A percentile compares a stretch with the other conserved stretches of the same genome.
These are phyloP conservation scores for Phymatocera aterrima DNA, from an alignment of 2,888 invertebrate genomes.

Conservation along the genomic window DNA sequence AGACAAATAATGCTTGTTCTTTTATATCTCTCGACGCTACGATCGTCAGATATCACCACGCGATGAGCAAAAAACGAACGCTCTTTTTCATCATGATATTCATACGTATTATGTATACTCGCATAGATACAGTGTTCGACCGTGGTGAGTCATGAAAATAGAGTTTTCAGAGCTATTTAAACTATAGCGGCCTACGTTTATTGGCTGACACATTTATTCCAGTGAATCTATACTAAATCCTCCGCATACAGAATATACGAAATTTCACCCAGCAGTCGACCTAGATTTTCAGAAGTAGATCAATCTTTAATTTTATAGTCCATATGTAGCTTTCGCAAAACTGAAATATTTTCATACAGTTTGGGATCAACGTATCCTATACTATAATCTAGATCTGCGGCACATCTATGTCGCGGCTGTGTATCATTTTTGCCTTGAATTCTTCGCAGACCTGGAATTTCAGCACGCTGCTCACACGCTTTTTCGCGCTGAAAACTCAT, in stretches of 20 bases:
- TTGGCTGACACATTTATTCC: conserved; percentile 1
- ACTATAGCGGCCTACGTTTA: neutral
- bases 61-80: neutral
- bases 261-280: neutral
- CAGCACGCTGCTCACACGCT: neutral
- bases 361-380: too few relatives aligned
- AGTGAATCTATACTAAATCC: neutral
- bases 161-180: conserved; percentile 18
- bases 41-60: neutral
- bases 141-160: neutral
- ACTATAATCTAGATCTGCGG: too few relatives aligned
- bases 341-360: too few relatives aligned
- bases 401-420: too few relatives aligned
- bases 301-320: neutral
- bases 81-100: neutral
- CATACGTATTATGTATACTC: too few relatives aligned
- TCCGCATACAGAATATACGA: neutral
- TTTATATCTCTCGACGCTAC: too few relatives aligned
- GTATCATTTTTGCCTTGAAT: neutral
- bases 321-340: neutral
- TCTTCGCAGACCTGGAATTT: neutral
- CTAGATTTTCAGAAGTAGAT: neutral
- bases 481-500: conserved; percentile 7
- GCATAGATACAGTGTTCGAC: neutral
- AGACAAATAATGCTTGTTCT: too few relatives aligned